Evolutionary conservation across 2,888 invertebrate species (phyloP), one percentile per base, ranked within the genome.

Genomic region (Lucinisca nassula): DNA sequence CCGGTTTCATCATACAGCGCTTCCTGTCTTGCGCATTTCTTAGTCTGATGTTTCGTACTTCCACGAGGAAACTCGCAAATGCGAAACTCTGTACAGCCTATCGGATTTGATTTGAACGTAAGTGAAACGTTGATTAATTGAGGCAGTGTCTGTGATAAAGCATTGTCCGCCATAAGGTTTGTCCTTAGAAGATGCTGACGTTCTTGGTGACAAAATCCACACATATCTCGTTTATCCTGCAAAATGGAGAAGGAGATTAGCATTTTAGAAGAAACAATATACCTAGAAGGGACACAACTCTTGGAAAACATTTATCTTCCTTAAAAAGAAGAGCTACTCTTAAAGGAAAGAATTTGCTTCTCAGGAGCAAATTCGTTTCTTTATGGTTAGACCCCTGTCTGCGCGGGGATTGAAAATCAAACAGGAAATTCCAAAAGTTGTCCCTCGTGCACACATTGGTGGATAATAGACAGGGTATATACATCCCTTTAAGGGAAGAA

Each of bases 1-100:
- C 67, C 67, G 67, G 67, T 67, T 67, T 67, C 67, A 67, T 67
- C 67, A 67, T 17, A 67, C 2, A 67, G 67, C 21, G 67, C 35
- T 67, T 67, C 35, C 67, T 67, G 67, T 67, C 67, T 67, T 67
- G 67, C 67, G 67, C 67, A 67, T 1, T 35, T 67, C 35, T 21
- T 8, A 35, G 35, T 30, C 21, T 21, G 3, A 17, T 10, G 21
- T 67, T 3, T 35, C 35, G 67, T 35, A 35, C 21, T 67, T 30
- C 27, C 61, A 32, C 21, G 1, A 3, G 32, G 1, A 30, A 17
- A 67, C 8, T 67, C 67, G 35, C 67, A 67, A 35, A 67, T 67
- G 3, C 67, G 67, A 67, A 67, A 67, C 17, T 67, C 67, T 35
- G 17, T 24, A 21, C 67, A 67, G 10, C 67, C 30, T 3, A 4